phyloP scores from a whole-genome alignment of 1,140 invertebrate species.

The Dreissena polymorpha region DNA sequence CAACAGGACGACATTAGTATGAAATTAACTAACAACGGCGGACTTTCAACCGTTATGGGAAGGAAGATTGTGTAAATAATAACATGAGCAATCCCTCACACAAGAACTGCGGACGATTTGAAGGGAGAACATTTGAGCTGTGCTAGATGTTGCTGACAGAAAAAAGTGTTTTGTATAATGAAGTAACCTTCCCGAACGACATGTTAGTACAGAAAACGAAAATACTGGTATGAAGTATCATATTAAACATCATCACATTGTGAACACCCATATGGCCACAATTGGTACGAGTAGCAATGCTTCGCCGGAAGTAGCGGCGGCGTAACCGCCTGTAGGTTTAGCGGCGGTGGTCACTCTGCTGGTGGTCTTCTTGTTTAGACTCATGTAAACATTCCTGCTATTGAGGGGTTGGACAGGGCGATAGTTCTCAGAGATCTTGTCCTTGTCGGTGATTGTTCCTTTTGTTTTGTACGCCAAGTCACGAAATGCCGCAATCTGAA shows the following conservation, averaged over 20 bases:
- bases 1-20: too few relatives aligned
- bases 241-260: not conserved
- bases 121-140: too few relatives aligned
- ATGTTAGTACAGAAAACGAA: not conserved
- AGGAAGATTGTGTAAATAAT: too few relatives aligned
- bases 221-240: not conserved
- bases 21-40: too few relatives aligned
- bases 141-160: too few relatives aligned
- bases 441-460: not conserved
- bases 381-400: slow-evolving; percentile 4
- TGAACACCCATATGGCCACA: not conserved
- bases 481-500: slow-evolving; percentile 25
- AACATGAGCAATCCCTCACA: too few relatives aligned
- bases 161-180: not conserved
- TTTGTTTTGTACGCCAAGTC: not conserved
- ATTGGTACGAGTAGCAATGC: not conserved
- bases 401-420: slow-evolving; percentile 14
- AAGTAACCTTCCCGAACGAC: not conserved
- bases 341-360: not conserved
- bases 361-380: not conserved
- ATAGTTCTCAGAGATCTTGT: slow-evolving; percentile 27
- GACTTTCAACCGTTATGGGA: too few relatives aligned
- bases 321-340: not conserved
- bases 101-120: too few relatives aligned
- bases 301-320: not conserved